Evolutionary conservation across 2,888 invertebrate species (phyloP), one percentile per base, ranked within the genome.

Genomic region (Hedychridium roseum): DNA sequence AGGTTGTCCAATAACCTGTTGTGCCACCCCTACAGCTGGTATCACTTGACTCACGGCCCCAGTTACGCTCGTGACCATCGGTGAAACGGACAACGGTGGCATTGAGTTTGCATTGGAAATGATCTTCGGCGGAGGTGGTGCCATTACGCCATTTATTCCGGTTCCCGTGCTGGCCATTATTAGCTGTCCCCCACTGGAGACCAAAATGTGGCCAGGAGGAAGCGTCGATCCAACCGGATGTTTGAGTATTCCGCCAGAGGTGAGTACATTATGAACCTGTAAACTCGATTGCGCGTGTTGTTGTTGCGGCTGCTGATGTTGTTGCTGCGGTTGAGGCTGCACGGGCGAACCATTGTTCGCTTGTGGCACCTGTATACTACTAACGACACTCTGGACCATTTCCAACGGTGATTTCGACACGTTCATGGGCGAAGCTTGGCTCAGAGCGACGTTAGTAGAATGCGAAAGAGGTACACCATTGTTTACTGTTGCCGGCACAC

Each of bases 381-480:
- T 88, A 40, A 89, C 88, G 2, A 89, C 88, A 66, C 88, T 88
- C 69, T 89, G 89, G 1, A 89, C 89, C 88, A 90, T 89, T 80
- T 90, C 89, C 32, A 90, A 71, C 0, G 89, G 89, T 3, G 88
- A 88, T 71, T 84, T 85, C 0, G 83, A 79, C 2, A 82, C 78
- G 40, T 72, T 80, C 2, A 80, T 69, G 16, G 74, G 74, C 14
- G 79, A 69, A 2, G 78, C 65, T 34, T 73, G 74, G 43, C 60
- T 65, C 4, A 54, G 63, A 2, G 60, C 30, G 3, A 66, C 50
- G 15, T 68, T 35, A 3, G 59, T 39, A 2, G 64, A 48, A 44
- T 61, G 65, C 2, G 60, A 39, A 20, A 57, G 50, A 37, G 64
- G 63, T 6, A 55, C n/a, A n/a, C n/a, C n/a, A n/a, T n/a, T n/a